Base-by-base conservation (phyloP, 2,888 invertebrate species). In the Cosmia trapezina region DNA sequence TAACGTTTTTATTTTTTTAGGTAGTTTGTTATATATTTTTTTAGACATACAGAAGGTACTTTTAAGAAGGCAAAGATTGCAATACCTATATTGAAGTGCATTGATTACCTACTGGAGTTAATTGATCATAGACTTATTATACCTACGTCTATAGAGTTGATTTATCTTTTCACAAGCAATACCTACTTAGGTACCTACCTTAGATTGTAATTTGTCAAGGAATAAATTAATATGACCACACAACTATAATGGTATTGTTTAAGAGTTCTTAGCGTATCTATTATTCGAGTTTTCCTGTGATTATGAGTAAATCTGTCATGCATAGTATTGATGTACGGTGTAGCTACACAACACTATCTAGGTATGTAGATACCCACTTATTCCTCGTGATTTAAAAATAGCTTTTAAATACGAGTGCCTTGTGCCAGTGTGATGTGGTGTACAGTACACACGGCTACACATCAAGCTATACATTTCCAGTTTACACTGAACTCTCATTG, bases 211-310 rank as follows among this genome's bases (percentile, higher is more conserved):
- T 43, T 7, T n/a, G 6, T 37, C 12, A 47, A 47, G n/a, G 14
- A 19, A 37, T 60, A 47, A 19, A 47, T 41, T 14, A 43, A 54
- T 19, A 56, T 45, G 9, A 37, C 3, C 19, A 22, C 1, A 22
- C 9, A 22, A 22, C n/a, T 65, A n/a, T 22, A 4, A 45, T 37
- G 0, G n/a, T 12, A 37, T 47, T 28, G 17, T 14, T 41, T 41
- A 9, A n/a, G 14, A 60, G 60, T 4, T 2, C 45, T 5, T 43
- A 33, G 17, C 22, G 9, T 37, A 45, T 37, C 22, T 37, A 45
- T 37, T 19, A 19, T 47, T 66, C 9, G 7, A 56, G 37, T 68
- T 61, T 54, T 61, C 47, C 53, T 75, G 61, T 49, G 68, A 51
- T n/a, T 41, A 51, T 4, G 11, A 47, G 6, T 53, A 37, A 43